phyloP scores from a whole-genome alignment of 2,888 invertebrate species.

The Tinea semifulvella region DNA sequence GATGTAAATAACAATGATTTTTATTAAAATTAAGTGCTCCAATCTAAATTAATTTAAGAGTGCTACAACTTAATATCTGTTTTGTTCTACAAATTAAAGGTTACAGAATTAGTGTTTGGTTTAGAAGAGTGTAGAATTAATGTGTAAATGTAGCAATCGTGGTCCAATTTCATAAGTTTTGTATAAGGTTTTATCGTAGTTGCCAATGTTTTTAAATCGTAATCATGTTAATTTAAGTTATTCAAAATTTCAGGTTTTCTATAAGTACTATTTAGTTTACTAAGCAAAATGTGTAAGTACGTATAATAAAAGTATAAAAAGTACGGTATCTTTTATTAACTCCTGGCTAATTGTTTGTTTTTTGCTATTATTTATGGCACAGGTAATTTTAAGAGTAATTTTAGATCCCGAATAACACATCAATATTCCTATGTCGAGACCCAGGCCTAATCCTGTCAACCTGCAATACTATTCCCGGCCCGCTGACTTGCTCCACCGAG shows the following conservation, averaged over 20 bases:
- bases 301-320: constrained; percentile 10
- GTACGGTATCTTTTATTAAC: not conserved
- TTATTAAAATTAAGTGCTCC: no score
- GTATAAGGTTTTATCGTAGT: constrained; percentile 16
- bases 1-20: no score
- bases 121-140: constrained; percentile 3
- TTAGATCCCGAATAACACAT: constrained; percentile 5
- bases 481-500: constrained; percentile 54
- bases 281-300: constrained; percentile 13
- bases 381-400: constrained; percentile 1
- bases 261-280: constrained; percentile 4
- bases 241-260: constrained; percentile 6
- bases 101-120: not conserved
- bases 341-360: constrained; percentile 7
- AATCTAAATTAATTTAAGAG: no score
- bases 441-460: constrained; percentile 60
- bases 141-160: constrained; percentile 30
- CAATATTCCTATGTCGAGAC: constrained; percentile 51
- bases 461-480: constrained; percentile 56
- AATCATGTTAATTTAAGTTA: constrained; percentile 11
- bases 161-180: constrained; percentile 57
- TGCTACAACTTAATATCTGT: no score
- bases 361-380: not conserved
- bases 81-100: not conserved
- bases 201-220: constrained; percentile 9